Base-by-base conservation (phyloP, 1,140 invertebrate species). In the Eubasilissa regina region DNA sequence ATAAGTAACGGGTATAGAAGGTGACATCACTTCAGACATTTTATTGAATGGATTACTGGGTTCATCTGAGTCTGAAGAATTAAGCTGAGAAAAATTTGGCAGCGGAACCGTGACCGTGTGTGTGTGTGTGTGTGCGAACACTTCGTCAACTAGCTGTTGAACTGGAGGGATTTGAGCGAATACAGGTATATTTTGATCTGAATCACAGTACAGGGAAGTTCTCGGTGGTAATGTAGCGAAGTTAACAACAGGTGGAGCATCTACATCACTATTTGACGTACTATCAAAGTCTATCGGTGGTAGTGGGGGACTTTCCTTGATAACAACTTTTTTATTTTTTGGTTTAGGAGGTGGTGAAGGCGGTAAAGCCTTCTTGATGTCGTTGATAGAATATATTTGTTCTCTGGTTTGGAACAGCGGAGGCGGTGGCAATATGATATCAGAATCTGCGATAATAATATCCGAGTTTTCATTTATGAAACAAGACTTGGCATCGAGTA, bases 191-290 rank as follows among this genome's bases (percentile, higher is more conserved):
- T 45, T 47, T 45, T 60, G 58, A 11, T 60, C 17, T 6, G 43
- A 12, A 13, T 74, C 78, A 60, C 9, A 77, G 83, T 82, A 77
- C 17, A 79, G 56, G 17, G 84, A 77, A 17, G 83, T 78, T 9
- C 85, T 75, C 13, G 80, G 75, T 9, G 88, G 87, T 73, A 85
- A 84, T 9, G 87, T 86, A 8, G 83, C 78, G 51, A 87, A 88
- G 83, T 89, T 89, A 47, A 89, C 78, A 8, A 87, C 84, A 15
- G 88, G 88, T 11, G 87, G 87, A 45, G 84, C 62, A 82, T 89
- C 87, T 13, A 19, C 19, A 17, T 55, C 68, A 11, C 70, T 87
- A 85, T 19, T 87, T 85, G 47, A 86, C 86, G 70, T 87, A 85
- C 19, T 74, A 17, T 75, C 70, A 77, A 84, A 82, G 74, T 84